Percentiles rank a stretch among this genome's conserved stretches.
phyloP scores from a whole-genome alignment of 23 tunicate genomes.

The Ascidia mentula region DNA sequence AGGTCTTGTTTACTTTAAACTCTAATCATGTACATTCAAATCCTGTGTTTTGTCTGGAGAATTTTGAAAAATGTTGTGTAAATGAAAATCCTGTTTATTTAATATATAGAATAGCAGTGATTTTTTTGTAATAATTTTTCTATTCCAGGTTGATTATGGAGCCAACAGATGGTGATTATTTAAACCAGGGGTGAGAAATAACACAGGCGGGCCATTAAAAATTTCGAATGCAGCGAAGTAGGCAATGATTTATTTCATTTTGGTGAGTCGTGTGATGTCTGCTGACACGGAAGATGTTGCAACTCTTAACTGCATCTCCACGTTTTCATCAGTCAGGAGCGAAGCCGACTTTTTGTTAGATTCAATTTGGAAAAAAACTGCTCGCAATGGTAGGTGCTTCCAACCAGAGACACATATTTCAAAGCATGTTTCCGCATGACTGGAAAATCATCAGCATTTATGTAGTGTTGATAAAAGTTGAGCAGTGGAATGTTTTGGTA shows the following conservation, averaged over 20 bases:
- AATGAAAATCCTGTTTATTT: background rate
- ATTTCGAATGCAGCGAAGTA: constrained; percentile 10
- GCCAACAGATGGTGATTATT: too few species aligned
- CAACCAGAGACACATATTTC: constrained; percentile 41
- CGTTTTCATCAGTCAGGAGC: background rate
- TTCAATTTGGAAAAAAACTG: constrained; percentile 48
- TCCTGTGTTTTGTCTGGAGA: background rate
- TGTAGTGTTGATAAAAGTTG: constrained; percentile 48
- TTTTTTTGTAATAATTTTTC: too few species aligned
- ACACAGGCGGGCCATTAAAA: background rate
- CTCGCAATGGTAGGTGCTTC: constrained; percentile 40
- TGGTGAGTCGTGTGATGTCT: constrained; percentile 13
- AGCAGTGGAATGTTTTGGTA: constrained; percentile 40
- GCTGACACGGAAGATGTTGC: constrained; percentile 17
- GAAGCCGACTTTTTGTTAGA: constrained; percentile 4
- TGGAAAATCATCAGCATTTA: constrained; percentile 59
- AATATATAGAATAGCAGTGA: too few species aligned
- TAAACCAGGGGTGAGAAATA: constrained; percentile 1
- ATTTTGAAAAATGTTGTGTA: background rate
- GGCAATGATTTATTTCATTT: constrained; percentile 7
- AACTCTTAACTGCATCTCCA: background rate
- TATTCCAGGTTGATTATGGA: too few species aligned
- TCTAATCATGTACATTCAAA: too few species aligned
- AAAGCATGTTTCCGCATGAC: constrained; percentile 63
- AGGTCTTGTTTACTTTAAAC: too few species aligned